Base-by-base conservation (phyloP, 1,140 invertebrate genomes). In the Philopotamus ludificatus region DNA sequence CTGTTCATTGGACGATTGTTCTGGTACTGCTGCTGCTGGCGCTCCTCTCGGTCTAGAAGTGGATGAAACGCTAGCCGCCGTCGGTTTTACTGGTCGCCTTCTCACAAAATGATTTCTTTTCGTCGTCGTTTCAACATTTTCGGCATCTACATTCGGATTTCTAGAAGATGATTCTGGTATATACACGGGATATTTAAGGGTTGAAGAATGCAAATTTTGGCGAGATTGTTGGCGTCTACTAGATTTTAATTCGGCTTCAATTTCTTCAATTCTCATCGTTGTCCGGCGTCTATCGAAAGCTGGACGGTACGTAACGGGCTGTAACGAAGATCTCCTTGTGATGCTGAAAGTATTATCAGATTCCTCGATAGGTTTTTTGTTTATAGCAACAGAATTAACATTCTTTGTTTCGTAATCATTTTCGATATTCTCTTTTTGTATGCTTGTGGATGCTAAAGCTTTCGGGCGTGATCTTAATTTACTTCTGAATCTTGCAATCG, bases 191-290 rank as follows among this genome's bases (percentile, higher is more conserved):
- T 66, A 61, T 70, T 66, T 70, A n/a, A 42, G 61, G 0, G 68
- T 70, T 0, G 68, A 66, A 1, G 68, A 58, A 16, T 53, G 54
- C 18, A 53, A 54, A 28, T 62, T 51, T n/a, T 53, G 42, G 41
- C 26, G 42, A 12, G 66, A 57, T 55, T 70, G 64, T 12, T 18
- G 44, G 7, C 18, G 39, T 44, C 68, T 59, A 45, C 79, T 81
- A 12, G 79, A 79, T 68, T 80, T 81, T 47, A 80, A 71, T 63
- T 80, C 79, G 39, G 76, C 77, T 71, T 79, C 76, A 39, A 81
- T 81, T 74, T 81, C 79, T 70, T 81, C 79, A 41, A 81, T 81
- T 21, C 76, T 72, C 79, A 81, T 81, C 41, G 79, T 81, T 15
- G 79, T 81, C 60, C 77, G 71, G 8, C 76, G 70, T 63, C 74